A percentile compares a stretch with the other conserved stretches of the same genome.
phyloP scores from a whole-genome alignment of 2,888 invertebrate species.

The Gerris lacustris region DNA sequence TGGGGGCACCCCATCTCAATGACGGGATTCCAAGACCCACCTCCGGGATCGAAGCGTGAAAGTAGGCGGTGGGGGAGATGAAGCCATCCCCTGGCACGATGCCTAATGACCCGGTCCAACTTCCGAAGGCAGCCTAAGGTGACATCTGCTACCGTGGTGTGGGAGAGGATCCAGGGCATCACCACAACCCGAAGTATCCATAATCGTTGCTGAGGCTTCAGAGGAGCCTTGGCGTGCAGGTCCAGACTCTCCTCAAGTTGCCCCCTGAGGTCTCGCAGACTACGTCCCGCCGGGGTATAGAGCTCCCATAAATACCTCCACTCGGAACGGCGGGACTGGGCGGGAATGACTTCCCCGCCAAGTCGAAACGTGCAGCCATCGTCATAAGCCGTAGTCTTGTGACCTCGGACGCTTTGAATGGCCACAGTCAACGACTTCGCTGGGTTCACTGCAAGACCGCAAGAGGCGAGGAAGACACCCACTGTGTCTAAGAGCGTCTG shows the following conservation, averaged over 20 bases:
- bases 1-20: too few species aligned
- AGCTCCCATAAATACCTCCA: constrained; percentile 34
- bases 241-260: constrained; percentile 31
- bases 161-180: constrained; percentile 35
- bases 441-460: constrained; percentile 18
- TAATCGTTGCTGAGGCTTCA: constrained; percentile 37
- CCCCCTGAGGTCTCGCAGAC: constrained; percentile 22
- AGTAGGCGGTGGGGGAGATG: too few species aligned
- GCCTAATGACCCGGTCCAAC: too few species aligned
- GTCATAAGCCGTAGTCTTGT: too few species aligned
- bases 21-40: too few species aligned
- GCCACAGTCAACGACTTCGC: constrained; percentile 33
- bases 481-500: too few species aligned
- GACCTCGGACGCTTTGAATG: constrained; percentile 31
- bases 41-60: too few species aligned
- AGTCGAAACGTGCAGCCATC: constrained; percentile 14
- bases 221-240: constrained; percentile 33
- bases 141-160: constrained; percentile 33
- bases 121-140: constrained; percentile 27
- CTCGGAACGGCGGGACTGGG: constrained; percentile 24
- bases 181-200: constrained; percentile 34
- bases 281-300: constrained; percentile 32
- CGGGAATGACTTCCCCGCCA: constrained; percentile 27
- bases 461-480: not conserved
- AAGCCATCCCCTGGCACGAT: too few species aligned